These are phyloP conservation scores for Mastigias papua DNA, from an alignment of 30 jellyfish, hydroid and myxozoan genomes.

Conservation along the genomic window DNA sequence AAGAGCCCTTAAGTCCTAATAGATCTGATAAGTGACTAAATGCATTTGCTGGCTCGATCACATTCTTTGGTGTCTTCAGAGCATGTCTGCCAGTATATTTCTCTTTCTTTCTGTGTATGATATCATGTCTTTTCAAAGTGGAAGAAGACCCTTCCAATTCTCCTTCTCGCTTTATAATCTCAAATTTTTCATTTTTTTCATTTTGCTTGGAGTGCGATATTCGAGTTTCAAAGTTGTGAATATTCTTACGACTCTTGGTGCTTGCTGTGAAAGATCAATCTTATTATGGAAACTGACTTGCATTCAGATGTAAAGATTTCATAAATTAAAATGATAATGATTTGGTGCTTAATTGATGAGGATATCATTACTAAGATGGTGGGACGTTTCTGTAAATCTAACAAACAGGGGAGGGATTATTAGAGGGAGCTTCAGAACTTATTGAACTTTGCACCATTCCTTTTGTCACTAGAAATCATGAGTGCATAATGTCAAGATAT, in stretches of 20 bases:
- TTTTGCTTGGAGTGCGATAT: background rate
- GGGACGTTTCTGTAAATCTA: too few species aligned
- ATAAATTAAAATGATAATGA: too few species aligned
- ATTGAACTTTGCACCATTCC: too few species aligned
- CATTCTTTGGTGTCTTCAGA: conserved; percentile 32
- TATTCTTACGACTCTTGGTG: background rate
- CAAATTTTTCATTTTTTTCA: background rate
- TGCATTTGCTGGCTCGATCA: conserved; percentile 46
- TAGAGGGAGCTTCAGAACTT: too few species aligned
- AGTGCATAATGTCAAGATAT: too few species aligned
- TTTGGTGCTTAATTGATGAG: too few species aligned
- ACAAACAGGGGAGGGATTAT: too few species aligned
- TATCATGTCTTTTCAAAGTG: conserved; percentile 3
- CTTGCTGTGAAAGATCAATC: background rate
- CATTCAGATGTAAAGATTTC: too few species aligned
- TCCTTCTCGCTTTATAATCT: background rate
- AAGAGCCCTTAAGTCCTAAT: conserved; percentile 59
- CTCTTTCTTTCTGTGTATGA: background rate
- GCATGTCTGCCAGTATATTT: background rate
- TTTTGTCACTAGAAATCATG: too few species aligned
- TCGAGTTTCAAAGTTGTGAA: conserved; percentile 15
- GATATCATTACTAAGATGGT: too few species aligned
- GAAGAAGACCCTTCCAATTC: background rate
- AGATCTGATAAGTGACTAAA: conserved; percentile 67
- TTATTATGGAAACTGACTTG: too few species aligned